A percentile compares a stretch with the other conserved stretches of the same genome.
These are phyloP conservation scores for Denticeps clupeoides DNA, from an alignment of 2,797 vertebrate genomes.

Conservation along the genomic window DNA sequence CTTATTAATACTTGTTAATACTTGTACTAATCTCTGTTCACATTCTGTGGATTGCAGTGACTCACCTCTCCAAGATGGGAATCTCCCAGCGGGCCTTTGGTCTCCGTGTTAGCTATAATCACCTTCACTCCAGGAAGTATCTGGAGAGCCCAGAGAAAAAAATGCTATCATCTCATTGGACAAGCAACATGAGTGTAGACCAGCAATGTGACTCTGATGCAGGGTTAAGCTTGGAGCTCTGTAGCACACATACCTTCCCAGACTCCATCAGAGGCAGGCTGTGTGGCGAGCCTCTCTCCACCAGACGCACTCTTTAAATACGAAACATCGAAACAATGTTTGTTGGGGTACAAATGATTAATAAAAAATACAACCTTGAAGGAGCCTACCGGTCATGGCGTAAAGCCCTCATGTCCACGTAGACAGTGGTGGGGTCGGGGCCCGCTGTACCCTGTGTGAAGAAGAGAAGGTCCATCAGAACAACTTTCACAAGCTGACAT, in stretches of 20 bases:
- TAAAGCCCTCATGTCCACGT: slow-evolving; percentile 89
- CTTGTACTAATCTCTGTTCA: too few species aligned
- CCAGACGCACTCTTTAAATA: slow-evolving; percentile 75
- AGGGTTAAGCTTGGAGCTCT: background rate
- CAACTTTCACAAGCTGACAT: too few species aligned
- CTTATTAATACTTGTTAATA: too few species aligned
- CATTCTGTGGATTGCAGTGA: background rate
- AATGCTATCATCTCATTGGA: too few species aligned
- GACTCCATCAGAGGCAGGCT: slow-evolving; percentile 91
- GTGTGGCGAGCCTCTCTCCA: slow-evolving; percentile 91
- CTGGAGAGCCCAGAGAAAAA: slow-evolving; percentile 36
- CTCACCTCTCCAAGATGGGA: slow-evolving; percentile 88
- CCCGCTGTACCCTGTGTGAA: slow-evolving; percentile 77
- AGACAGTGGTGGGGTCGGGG: slow-evolving; percentile 91
- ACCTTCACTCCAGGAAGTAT: slow-evolving; percentile 95
- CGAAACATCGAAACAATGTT: background rate
- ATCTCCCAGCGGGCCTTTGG: slow-evolving; percentile 89
- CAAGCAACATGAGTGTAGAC: too few species aligned
- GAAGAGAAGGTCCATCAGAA: slow-evolving; percentile 5
- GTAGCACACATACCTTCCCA: slow-evolving; percentile 70
- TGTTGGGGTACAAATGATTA: too few species aligned
- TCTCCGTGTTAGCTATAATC: slow-evolving; percentile 91
- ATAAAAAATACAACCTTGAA: background rate
- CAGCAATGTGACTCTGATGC: background rate
- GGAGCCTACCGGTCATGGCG: slow-evolving; percentile 77